Evolutionary conservation across 2,888 invertebrate genomes (phyloP).

Genomic region (Stegana nigrithorax): DNA sequence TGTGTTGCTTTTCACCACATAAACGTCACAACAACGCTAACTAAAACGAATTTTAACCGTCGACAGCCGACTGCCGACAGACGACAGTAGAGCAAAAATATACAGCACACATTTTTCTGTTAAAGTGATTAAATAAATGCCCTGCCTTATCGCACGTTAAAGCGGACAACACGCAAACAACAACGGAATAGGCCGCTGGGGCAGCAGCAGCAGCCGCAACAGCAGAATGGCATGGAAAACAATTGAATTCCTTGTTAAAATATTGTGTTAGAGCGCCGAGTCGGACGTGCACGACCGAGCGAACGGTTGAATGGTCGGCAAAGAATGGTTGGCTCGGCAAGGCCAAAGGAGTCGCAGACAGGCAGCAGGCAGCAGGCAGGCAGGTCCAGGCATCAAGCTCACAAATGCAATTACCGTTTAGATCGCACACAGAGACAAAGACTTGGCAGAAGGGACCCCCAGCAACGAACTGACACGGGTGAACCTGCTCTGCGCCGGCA

Average conservation of each 20-base stretch:
- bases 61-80: constrained; percentile 24
- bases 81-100: constrained; percentile 28
- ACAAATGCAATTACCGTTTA: constrained; percentile 53
- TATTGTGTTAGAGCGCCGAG: background rate
- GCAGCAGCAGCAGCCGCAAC: background rate
- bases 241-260: constrained; percentile 18
- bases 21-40: too few relatives aligned
- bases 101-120: too few relatives aligned
- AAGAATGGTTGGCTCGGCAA: background rate
- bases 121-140: constrained; percentile 37
- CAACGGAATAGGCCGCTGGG: constrained; percentile 16
- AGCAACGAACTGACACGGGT: background rate
- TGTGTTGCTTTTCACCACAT: constrained; percentile 27
- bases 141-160: constrained; percentile 17
- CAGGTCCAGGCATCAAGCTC: too few relatives aligned
- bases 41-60: too few relatives aligned
- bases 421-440: constrained; percentile 34
- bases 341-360: constrained; percentile 18
- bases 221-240: background rate
- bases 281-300: background rate
- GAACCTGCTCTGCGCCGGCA: too few relatives aligned
- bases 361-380: constrained; percentile 55
- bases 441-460: background rate
- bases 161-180: constrained; percentile 12
- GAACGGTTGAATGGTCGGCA: background rate